These are phyloP conservation scores for Phylloscopus collybita DNA, from an alignment of 2,797 vertebrate species.

Conservation along the genomic window DNA sequence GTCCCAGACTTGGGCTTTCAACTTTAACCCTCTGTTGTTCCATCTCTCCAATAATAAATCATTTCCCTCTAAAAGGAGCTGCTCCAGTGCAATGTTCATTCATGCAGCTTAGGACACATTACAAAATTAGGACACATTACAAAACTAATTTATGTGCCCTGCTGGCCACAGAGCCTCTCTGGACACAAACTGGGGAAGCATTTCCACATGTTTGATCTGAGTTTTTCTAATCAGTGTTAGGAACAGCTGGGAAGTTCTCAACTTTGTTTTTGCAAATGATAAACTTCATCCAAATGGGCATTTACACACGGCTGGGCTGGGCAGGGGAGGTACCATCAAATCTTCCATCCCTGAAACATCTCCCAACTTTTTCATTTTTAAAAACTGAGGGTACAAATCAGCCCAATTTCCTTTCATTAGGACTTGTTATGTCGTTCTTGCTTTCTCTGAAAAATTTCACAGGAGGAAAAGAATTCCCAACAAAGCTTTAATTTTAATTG, in stretches of 20 bases:
- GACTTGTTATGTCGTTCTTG: not conserved
- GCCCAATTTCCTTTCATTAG: not conserved
- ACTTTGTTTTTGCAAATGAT: not conserved
- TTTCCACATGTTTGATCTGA: not conserved
- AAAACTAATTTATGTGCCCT: not conserved
- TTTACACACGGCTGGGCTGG: not conserved
- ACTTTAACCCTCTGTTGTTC: not conserved
- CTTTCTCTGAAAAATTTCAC: not conserved
- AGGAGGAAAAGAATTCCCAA: slow-evolving; percentile 6
- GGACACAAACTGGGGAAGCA: not conserved
- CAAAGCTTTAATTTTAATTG: slow-evolving; percentile 44
- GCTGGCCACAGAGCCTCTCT: not conserved
- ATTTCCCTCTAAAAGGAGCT: not conserved
- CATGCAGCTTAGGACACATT: not conserved
- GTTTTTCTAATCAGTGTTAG: not conserved
- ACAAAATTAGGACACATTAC: not conserved
- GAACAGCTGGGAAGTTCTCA: not conserved
- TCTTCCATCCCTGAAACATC: not conserved
- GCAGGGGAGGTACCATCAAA: not conserved
- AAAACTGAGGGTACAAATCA: not conserved
- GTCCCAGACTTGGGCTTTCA: not conserved
- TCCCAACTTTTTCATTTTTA: not conserved
- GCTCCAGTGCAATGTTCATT: not conserved
- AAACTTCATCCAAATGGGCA: not conserved
- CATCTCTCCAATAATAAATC: not conserved